phyloP scores from a whole-genome alignment of 2,888 invertebrate genomes.

The Phorcus lineatus region DNA sequence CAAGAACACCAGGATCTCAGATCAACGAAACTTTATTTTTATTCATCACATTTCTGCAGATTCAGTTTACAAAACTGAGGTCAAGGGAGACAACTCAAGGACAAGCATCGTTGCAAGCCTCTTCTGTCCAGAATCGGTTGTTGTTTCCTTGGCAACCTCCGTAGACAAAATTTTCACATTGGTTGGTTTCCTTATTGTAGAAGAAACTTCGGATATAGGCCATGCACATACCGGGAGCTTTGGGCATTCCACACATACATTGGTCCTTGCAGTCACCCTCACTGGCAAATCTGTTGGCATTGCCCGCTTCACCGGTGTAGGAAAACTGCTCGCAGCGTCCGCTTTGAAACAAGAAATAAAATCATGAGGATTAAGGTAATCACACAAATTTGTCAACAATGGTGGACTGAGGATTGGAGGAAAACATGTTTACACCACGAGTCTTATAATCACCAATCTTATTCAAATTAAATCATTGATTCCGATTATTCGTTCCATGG shows the following conservation, averaged over 20 bases:
- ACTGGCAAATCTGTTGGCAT: not conserved
- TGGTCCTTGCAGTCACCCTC: not conserved
- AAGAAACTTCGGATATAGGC: not conserved
- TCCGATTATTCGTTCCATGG: too few relatives aligned
- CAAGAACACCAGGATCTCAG: too few relatives aligned
- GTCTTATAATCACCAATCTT: too few relatives aligned
- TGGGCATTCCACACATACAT: not conserved
- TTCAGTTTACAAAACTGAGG: too few relatives aligned
- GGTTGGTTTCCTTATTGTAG: not conserved
- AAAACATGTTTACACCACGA: too few relatives aligned
- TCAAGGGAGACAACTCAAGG: too few relatives aligned
- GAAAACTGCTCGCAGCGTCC: not conserved
- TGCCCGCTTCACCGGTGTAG: not conserved
- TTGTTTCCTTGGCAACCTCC: not conserved
- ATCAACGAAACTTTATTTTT: too few relatives aligned
- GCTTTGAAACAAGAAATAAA: not conserved
- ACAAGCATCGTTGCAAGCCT: not conserved
- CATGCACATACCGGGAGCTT: not conserved
- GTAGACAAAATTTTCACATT: not conserved
- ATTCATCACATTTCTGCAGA: too few relatives aligned
- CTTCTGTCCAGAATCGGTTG: not conserved
- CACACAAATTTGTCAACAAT: too few relatives aligned
- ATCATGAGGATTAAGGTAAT: too few relatives aligned
- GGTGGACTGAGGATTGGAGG: too few relatives aligned
- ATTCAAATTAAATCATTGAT: too few relatives aligned